Evolutionary conservation across 2,888 invertebrate species (phyloP), one percentile per base, ranked within the genome.

Genomic region (Acanthopleura granulata): DNA sequence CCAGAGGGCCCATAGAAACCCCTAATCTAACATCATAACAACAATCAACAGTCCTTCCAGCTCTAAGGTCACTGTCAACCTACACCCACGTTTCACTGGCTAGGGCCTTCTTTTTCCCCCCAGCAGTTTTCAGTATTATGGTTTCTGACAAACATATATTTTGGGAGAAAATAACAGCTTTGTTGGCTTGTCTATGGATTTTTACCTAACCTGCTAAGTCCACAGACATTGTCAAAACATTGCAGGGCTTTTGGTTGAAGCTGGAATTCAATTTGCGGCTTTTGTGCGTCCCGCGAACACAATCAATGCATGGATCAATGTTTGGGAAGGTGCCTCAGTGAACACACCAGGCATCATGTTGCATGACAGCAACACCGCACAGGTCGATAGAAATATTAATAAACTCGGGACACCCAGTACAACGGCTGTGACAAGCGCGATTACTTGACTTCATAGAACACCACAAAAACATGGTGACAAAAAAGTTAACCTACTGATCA

Each of bases 201-300:
- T 66, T 27, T 27, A 66, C 27, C 66, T 66, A 66, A 66, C 29
- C 27, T 27, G 6, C 4, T 27, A 66, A 66, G 25, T 66, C 66
- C 66, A 66, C 66, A 66, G 22, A 6, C 25, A 27, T 66, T 27
- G 66, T 57, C 57, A 27, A 22, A 66, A 27, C 66, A 66, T 27
- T 6, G 66, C n/a, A 6, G 29, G 66, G 66, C 25, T 22, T 66
- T 66, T 66, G 4, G 29, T 16, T 27, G 29, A 27, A 25, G 66
- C 66, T 66, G 25, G 66, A 66, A 66, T 66, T 66, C 66, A 66
- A 66, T 66, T 66, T 66, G 66, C 66, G 25, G 66, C 66, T 66
- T 66, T 66, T 66, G 66, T 66, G 15, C 6, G 16, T 27, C 22
- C 25, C 25, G 25, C 25, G 66, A 66, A 66, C 29, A 66, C 18